Percentiles rank a stretch among this genome's conserved stretches.
Evolutionary conservation across 2,113 vertebrate species (phyloP).

Genomic region (Ranitomeya imitator): DNA sequence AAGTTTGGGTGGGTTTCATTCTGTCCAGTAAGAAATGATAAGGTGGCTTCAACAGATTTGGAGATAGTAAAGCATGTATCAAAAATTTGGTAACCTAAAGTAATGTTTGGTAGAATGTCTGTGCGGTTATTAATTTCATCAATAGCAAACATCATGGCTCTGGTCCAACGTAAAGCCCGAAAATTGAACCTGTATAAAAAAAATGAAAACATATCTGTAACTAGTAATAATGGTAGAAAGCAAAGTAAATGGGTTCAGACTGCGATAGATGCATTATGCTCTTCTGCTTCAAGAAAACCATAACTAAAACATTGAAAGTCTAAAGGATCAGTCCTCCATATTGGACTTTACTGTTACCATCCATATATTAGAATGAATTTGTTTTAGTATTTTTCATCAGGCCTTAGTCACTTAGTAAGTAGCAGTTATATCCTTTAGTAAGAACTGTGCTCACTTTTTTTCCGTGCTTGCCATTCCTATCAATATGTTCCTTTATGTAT

Average conservation of each 20-base stretch:
- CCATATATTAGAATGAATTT: background rate
- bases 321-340: background rate
- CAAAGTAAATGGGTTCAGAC: background rate
- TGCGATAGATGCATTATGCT: background rate
- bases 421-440: too few relatives aligned
- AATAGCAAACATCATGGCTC: constrained; percentile 84
- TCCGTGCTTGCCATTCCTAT: background rate
- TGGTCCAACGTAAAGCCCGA: constrained; percentile 80
- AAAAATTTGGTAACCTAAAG: constrained; percentile 83
- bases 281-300: background rate
- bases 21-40: constrained; percentile 81
- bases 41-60: constrained; percentile 79
- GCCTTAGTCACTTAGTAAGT: too few relatives aligned
- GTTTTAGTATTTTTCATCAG: background rate
- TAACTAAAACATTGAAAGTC: background rate
- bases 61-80: constrained; percentile 84
- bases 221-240: background rate
- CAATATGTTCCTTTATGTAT: background rate
- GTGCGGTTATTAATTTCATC: constrained; percentile 75
- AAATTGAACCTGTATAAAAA: constrained; percentile 80
- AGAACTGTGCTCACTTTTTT: background rate
- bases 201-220: background rate
- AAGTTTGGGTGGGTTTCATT: constrained; percentile 83
- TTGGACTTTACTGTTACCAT: background rate
- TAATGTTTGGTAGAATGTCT: constrained; percentile 75